phyloP scores from a whole-genome alignment of 2,888 invertebrate species.

The Heteromurus nitidus region DNA sequence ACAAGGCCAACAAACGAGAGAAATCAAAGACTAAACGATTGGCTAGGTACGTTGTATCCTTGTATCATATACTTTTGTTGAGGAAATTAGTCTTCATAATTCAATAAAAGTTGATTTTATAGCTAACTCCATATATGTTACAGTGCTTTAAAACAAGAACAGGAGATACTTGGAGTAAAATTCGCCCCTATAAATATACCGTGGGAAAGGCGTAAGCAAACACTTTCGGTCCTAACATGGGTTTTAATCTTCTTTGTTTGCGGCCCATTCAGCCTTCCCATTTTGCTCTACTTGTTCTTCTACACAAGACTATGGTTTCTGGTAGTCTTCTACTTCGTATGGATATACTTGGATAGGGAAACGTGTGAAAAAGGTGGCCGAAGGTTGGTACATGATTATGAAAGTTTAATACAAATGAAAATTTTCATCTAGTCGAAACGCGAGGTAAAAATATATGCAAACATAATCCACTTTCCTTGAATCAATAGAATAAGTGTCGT shows the following conservation, averaged over 20 bases:
- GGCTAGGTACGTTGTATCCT: constrained; percentile 7
- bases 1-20: neutral
- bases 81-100: neutral
- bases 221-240: constrained; percentile 85
- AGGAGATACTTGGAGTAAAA: constrained; percentile 82
- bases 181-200: constrained; percentile 91
- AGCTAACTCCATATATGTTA: neutral
- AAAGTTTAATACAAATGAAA: neutral
- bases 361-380: constrained; percentile 70
- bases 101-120: neutral
- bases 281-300: constrained; percentile 80
- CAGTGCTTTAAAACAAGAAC: constrained; percentile 57
- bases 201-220: constrained; percentile 86
- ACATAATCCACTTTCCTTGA: neutral
- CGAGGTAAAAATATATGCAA: neutral
- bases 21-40: constrained; percentile 19
- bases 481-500: neutral
- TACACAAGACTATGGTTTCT: constrained; percentile 75
- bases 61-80: neutral
- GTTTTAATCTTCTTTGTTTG: constrained; percentile 79
- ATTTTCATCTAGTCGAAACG: neutral
- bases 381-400: constrained; percentile 73
- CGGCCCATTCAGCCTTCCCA: constrained; percentile 76
- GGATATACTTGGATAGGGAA: constrained; percentile 67
- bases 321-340: constrained; percentile 57